A percentile compares a stretch with the other conserved stretches of the same genome.
Conservation (phyloP, 2,888 invertebrate species). For the Molanna angustata region DNA sequence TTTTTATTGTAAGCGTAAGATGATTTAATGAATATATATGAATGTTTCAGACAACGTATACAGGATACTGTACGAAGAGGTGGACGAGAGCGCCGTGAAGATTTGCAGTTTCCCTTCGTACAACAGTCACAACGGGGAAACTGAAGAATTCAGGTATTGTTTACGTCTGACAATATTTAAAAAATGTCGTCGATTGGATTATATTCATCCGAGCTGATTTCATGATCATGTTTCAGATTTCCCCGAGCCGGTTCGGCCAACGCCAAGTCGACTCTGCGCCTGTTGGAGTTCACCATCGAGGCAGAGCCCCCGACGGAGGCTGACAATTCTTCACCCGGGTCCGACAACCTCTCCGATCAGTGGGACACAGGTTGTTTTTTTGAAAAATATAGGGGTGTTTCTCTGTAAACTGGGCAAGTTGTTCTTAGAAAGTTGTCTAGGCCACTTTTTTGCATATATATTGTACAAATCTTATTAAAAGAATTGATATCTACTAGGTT, state of each 20-base stretch:
- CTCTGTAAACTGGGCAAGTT: no score
- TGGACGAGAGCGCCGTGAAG: constrained; percentile 88
- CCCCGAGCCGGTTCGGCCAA: constrained; percentile 88
- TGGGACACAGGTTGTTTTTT: constrained; percentile 9
- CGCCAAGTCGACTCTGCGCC: constrained; percentile 83
- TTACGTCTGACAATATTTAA: no score
- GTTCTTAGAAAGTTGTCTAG: no score
- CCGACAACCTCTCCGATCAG: constrained; percentile 9
- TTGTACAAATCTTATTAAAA: no score
- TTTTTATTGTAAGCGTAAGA: no score
- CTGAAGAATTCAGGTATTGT: constrained; percentile 73
- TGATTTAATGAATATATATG: no score
- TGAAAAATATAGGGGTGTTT: no score
- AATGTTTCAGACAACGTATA: constrained; percentile 68
- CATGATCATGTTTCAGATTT: constrained; percentile 56
- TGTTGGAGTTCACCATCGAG: constrained; percentile 66
- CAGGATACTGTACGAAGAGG: constrained; percentile 82
- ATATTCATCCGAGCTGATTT: background rate
- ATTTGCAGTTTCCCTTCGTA: constrained; percentile 86
- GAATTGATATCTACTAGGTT: no score
- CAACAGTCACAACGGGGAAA: constrained; percentile 72
- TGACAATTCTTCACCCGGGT: constrained; percentile 8
- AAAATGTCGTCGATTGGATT: background rate
- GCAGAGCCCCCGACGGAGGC: constrained; percentile 24
- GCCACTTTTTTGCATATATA: no score